Base-by-base conservation (phyloP, 2,797 vertebrate genomes). In the Takifugu rubripes region DNA sequence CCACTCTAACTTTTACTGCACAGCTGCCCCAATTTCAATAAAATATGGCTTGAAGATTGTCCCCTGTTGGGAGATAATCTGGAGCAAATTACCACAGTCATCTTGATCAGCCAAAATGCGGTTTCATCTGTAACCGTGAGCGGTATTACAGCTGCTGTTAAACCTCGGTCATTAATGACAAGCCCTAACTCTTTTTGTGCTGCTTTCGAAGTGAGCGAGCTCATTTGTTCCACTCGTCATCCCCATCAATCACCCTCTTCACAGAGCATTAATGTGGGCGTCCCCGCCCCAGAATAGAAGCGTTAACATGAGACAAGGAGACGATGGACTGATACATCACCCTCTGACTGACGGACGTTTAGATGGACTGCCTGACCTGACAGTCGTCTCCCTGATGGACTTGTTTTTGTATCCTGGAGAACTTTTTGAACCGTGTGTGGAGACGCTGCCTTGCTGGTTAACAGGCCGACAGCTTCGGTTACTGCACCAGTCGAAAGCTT, bases 101-200 rank as follows among this genome's bases (percentile, higher is more conserved):
- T 84, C 72, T 68, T 66, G 61, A 74, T 77, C 49, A 49, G 72
- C 68, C 55, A 66, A 75, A 75, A 76, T 72, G 79, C 55, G 49
- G 52, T 52, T 70, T 70, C 70, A 66, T 74, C 59, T 52, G 58
- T 53, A 47, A 59, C 58, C 27, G 49, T 53, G 64, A 65, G 49
- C 51, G 63, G 70, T 80, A 77, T 82, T 79, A 83, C 72, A 48
- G 72, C 77, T 81, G 74, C 70, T 82, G 78, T 86, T 73, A 84
- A 85, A 84, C 45, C 53, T 79, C 78, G 56, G 71, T 74, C 78
- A 72, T 75, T 87, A 84, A 84, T 69, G 71, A 53, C 26, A 21
- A 43, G 55, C 67, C 7, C 31, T 81, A 78, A 74, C 75, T 78
- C 56, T 75, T 59, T 45, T 46, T 49, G 59, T 65, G 68, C 72